Evolutionary conservation across 2,113 vertebrate genomes (phyloP).

Genomic region (Isurus oxyrinchus): DNA sequence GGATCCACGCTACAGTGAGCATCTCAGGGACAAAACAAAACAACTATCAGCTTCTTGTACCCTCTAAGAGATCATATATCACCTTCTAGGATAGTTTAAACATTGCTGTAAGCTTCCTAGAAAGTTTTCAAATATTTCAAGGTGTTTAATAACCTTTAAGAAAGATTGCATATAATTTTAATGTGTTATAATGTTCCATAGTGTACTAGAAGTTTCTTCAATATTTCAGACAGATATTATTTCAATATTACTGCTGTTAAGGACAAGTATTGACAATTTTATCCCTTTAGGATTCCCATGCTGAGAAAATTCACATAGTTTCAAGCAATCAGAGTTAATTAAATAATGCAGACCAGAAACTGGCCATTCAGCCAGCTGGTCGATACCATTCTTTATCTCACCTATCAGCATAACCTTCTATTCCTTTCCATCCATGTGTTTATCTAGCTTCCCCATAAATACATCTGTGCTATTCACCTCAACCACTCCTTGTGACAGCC

Average conservation of each 20-base stretch:
- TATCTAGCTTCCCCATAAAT: not conserved
- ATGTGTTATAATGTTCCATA: not conserved
- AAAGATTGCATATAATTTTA: not conserved
- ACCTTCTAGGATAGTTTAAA: not conserved
- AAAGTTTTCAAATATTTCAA: not conserved
- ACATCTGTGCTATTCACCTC: not conserved
- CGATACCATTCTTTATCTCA: not conserved
- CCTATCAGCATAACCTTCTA: not conserved
- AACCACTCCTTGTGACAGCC: not conserved
- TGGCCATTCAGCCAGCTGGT: not conserved
- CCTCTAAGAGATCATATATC: not conserved
- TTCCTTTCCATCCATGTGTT: not conserved
- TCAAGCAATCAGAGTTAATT: not conserved
- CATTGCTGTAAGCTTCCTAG: not conserved
- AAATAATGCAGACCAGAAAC: not conserved
- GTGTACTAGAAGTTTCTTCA: not conserved
- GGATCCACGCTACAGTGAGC: not conserved
- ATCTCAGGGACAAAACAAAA: not conserved
- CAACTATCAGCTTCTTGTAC: not conserved
- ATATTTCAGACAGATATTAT: not conserved
- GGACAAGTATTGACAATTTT: not conserved
- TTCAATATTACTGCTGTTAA: not conserved
- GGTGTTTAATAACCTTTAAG: not conserved
- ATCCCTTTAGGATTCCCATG: not conserved
- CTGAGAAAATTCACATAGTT: not conserved